A percentile compares a stretch with the other conserved stretches of the same genome.
phyloP scores from a whole-genome alignment of 2,113 vertebrate genomes.

The Eurystomus gularis region DNA sequence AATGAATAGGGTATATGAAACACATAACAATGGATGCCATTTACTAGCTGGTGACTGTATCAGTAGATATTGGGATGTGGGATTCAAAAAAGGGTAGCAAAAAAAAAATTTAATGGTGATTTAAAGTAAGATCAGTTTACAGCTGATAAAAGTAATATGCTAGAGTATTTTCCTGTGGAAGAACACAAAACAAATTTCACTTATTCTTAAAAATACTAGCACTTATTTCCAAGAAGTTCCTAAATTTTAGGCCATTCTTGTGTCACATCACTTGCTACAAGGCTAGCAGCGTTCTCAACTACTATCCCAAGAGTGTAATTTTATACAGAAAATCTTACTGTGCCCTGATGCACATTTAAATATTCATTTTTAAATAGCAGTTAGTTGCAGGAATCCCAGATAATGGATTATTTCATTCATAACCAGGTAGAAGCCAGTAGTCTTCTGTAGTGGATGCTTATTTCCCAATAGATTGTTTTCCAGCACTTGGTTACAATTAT shows the following conservation, averaged over 20 bases:
- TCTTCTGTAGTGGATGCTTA: neutral
- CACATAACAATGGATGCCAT: accelerated
- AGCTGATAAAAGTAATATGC: neutral
- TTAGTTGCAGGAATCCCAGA: neutral
- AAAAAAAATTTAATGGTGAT: neutral
- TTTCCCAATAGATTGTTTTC: neutral
- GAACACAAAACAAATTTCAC: neutral
- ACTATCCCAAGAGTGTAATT: neutral
- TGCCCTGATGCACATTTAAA: neutral
- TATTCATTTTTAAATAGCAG: neutral
- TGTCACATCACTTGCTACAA: neutral
- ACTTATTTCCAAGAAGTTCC: neutral
- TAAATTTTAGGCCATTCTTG: neutral
- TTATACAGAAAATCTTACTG: neutral
- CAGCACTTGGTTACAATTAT: neutral
- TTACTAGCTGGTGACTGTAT: neutral
- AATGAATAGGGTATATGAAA: neutral
- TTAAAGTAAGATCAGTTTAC: neutral
- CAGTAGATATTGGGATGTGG: neutral
- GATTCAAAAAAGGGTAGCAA: neutral
- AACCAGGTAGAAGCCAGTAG: neutral
- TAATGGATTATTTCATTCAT: neutral
- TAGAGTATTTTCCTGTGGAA: neutral
- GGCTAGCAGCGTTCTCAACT: neutral
- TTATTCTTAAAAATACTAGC: neutral